Base-by-base conservation (phyloP, 1,140 invertebrate species). In the Bradysia coprophila region DNA sequence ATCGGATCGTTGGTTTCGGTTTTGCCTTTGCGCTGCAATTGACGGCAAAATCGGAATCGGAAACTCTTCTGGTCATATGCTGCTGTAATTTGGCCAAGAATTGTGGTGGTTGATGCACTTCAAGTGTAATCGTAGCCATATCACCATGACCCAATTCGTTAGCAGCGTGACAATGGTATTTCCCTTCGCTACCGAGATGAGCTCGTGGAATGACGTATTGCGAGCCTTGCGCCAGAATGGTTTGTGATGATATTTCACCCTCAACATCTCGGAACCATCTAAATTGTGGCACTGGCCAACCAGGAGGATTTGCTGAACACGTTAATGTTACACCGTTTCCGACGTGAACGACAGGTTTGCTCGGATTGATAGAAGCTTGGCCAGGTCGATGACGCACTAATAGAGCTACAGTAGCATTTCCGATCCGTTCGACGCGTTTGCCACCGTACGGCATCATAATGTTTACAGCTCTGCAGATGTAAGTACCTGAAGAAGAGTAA, bases 371-470 rank as follows among this genome's bases (percentile, higher is more conserved):
- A 42, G 73, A 69, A 0, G 86, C 81, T 40, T 77, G 72, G 0
- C 88, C 90, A 0, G 88, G 90, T 48, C 81, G 79, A 61, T 94
- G 88, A n/a, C 85, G 65, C 2, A 94, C 81, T 1, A 85, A 63
- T 1, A 94, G 69, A 0, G 78, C 78, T 1, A 91, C 73, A 0
- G 78, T 78, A 1, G 85, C 71, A 53, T 79, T 76, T 42, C 82
- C 72, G 31, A 76, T 61, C 49, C 76, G 66, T 63, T 87, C 75
- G 21, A 69, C 71, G 2, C 72, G 59, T 32, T 77, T 69, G n/a
- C 72, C 68, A 18, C 69, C 71, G 22, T 68, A 74, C 0, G 84
- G 79, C 19, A 76, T 73, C 44, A 92, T 75, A 1, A 78, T 70
- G 55, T 92, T 92, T 0, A 78, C 72, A 1, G 88, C 89, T 4